Evolutionary conservation across 2,888 invertebrate genomes (phyloP), one percentile per base, ranked within the genome.

Genomic region (Troides oblongomaculatus): DNA sequence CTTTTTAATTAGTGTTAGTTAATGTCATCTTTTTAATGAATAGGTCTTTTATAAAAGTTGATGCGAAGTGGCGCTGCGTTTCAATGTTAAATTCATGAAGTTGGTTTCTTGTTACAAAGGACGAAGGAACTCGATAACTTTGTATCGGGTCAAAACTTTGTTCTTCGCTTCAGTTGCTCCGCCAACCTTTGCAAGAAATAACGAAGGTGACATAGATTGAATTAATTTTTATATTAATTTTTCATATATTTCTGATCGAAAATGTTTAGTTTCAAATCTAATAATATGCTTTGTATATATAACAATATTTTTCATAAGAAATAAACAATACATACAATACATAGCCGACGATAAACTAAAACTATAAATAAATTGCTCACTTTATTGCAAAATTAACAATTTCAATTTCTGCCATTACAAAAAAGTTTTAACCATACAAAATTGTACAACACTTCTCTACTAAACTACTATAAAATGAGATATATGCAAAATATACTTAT

Each of bases 81-180:
- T 63, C 36, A 63, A 64, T 69, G 62, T 62, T 67, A 71, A 62
- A 65, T 69, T 72, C 63, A 68, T 69, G 64, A 39, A 56, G 58
- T 21, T 39, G 36, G 57, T 46, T 46, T 64, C 66, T 56, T 18
- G 57, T 62, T 64, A 69, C 66, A 71, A 64, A 69, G 71, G 66
- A 71, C 65, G 56, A n/a, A 62, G 62, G 62, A 66, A 64, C 56
- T 60, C 64, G 69, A 65, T 69, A 67, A 72, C 59, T 67, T 61
- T 62, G 61, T 60, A 57, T 72, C 62, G 39, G 66, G 70, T 66
- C 50, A 64, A 70, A 60, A 66, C 59, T 60, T 66, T 30, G 50
- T 57, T 62, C n/a, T 70, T 63, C 60, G 70, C 62, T 70, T 53
- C 58, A 63, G 53, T 66, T 70, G 66, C 66, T 50, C 30, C 30